Evolutionary conservation across 2,113 vertebrate genomes (phyloP).

Genomic region (Bos javanicus): DNA sequence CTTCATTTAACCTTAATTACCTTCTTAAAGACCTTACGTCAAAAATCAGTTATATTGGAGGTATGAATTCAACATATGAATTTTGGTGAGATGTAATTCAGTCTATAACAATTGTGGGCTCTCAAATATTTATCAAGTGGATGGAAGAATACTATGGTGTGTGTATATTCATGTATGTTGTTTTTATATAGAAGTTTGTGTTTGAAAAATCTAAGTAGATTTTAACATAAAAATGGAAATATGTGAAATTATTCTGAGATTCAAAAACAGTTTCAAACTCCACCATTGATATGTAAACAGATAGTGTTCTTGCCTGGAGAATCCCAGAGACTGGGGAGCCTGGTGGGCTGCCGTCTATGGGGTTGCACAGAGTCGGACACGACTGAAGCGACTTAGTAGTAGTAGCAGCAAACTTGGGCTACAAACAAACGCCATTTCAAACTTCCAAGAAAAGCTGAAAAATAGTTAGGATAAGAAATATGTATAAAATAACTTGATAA

Average conservation of each 20-base stretch:
- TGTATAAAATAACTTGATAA: neutral
- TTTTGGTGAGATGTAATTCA: neutral
- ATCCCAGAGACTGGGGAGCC: no score
- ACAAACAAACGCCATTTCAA: neutral
- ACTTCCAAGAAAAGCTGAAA: neutral
- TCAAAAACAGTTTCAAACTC: neutral
- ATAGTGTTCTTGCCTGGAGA: no score
- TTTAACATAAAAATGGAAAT: neutral
- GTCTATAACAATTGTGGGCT: neutral
- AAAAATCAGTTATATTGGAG: neutral
- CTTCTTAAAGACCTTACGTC: neutral
- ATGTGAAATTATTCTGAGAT: neutral
- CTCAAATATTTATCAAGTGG: neutral
- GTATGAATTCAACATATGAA: neutral
- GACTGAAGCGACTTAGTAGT: no score
- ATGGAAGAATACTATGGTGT: neutral
- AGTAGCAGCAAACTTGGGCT: neutral
- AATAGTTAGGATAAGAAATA: neutral
- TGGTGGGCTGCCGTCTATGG: no score
- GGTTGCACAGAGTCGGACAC: no score
- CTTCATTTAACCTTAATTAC: neutral
- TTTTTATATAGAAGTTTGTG: neutral
- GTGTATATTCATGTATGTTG: neutral
- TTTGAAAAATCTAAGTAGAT: neutral
- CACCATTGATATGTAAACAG: neutral